Evolutionary conservation across 2,113 vertebrate species (phyloP), one percentile per base, ranked within the genome.

Genomic region (Danionella cerebrum): DNA sequence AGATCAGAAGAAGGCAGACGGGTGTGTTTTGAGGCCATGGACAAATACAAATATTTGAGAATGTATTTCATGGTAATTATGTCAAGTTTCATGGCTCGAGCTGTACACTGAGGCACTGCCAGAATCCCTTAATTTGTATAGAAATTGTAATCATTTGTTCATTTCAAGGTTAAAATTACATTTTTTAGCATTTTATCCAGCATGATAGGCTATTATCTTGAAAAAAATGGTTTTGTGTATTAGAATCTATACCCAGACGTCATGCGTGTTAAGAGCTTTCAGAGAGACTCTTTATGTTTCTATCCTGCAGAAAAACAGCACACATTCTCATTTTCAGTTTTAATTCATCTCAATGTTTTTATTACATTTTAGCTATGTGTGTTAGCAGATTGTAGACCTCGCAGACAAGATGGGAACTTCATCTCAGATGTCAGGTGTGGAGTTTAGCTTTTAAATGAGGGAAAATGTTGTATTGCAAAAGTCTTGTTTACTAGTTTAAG

Each of bases 91-190:
- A 95, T 98, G 95, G 94, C 87, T 93, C 86, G 91, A 89, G 93
- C 91, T 84, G 89, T 91, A 92, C 92, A 93, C 92, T 95, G 93
- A 94, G 95, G 94, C 92, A 76, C 92, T 89, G 92, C 91, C 94
- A 96, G 94, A 93, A 96, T 93, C 93, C 96, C 95, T 98, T 98
- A 96, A 98, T 98, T 98, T 98, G 96, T 97, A 97, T 97, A 98
- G 94, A 98, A 98, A 98, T 96, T 98, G 95, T 98, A 98, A 98
- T 98, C 96, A 98, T 98, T 98, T 98, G 96, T 98, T 98, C 96
- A 98, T 97, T 98, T 98, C 94, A 98, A 98, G 95, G 95, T 98
- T 93, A 98, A 97, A 98, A 98, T 98, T 98, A 95, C 95, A 98
- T 98, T 98, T 98, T 42, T 98, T 98, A 97, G 97, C 97, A 98